These are phyloP conservation scores for Adelognathus sp. DNA, from an alignment of 2,888 invertebrate species.

Conservation along the genomic window DNA sequence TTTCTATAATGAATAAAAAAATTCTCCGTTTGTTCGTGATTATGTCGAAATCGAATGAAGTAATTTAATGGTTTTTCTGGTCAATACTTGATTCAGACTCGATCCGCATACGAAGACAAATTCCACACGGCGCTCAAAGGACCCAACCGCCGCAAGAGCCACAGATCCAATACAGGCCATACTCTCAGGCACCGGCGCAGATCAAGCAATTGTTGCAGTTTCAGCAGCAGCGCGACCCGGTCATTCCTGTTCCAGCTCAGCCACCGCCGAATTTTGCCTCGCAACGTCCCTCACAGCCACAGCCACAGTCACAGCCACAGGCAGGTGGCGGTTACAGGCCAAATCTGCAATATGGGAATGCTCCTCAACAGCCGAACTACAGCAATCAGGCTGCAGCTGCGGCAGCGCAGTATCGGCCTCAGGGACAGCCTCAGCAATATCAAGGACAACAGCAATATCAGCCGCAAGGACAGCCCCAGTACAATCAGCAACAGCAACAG, in stretches of 20 bases:
- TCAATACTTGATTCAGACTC: constrained; percentile 9
- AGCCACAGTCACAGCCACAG: constrained; percentile 64
- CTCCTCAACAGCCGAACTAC: constrained; percentile 72
- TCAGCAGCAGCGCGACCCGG: constrained; percentile 73
- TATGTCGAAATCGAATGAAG: background rate
- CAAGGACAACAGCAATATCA: constrained; percentile 52
- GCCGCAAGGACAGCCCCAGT: constrained; percentile 53
- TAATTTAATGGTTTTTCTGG: background rate
- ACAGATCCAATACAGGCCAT: constrained; percentile 68
- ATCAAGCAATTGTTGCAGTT: constrained; percentile 75
- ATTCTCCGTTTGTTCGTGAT: background rate
- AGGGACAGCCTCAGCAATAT: constrained; percentile 47
- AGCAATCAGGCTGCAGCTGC: constrained; percentile 62
- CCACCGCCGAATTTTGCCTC: constrained; percentile 67
- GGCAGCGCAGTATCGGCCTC: constrained; percentile 59
- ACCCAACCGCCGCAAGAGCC: constrained; percentile 56
- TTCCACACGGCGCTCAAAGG: constrained; percentile 50
- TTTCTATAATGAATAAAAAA: too few species aligned
- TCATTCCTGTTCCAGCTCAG: constrained; percentile 73
- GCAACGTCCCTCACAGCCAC: constrained; percentile 48
- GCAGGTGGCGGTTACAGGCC: constrained; percentile 68
- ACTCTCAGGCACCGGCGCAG: constrained; percentile 72
- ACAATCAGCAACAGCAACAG: constrained; percentile 54
- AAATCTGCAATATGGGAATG: constrained; percentile 68
- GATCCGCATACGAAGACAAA: constrained; percentile 52